These are phyloP conservation scores for Thamnophis sirtalis DNA, from an alignment of 2,113 vertebrate genomes.

Conservation along the genomic window DNA sequence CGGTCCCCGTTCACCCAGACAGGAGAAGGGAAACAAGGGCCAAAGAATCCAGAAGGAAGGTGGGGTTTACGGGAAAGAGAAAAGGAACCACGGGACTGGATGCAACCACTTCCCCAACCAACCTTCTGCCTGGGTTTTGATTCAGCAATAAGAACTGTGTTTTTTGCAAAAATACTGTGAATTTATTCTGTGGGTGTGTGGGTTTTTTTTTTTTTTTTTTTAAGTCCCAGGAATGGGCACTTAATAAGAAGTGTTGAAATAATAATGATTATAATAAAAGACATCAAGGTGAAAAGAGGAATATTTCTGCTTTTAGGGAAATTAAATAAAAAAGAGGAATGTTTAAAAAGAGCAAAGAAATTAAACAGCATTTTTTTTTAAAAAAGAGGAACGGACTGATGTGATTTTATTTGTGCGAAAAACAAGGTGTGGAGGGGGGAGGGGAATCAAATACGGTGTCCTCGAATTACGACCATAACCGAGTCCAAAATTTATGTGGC, in stretches of 20 bases:
- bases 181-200: background rate
- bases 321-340: background rate
- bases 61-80: background rate
- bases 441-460: background rate
- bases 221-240: background rate
- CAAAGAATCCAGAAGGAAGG: background rate
- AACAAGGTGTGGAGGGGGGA: background rate
- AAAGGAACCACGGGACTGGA: background rate
- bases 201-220: background rate
- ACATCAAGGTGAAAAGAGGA: background rate
- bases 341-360: background rate
- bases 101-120: background rate
- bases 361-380: background rate
- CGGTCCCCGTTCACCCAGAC: background rate
- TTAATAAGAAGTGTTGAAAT: background rate
- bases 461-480: background rate
- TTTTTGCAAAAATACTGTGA: constrained; percentile 28
- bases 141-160: constrained; percentile 24
- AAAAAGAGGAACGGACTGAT: background rate
- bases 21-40: background rate
- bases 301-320: background rate
- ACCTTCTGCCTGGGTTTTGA: constrained; percentile 3
- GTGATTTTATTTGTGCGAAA: background rate
- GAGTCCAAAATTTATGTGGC: background rate
- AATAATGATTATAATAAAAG: background rate